Base-by-base conservation (phyloP, 2,888 invertebrate genomes). In the Luperina testacea region DNA sequence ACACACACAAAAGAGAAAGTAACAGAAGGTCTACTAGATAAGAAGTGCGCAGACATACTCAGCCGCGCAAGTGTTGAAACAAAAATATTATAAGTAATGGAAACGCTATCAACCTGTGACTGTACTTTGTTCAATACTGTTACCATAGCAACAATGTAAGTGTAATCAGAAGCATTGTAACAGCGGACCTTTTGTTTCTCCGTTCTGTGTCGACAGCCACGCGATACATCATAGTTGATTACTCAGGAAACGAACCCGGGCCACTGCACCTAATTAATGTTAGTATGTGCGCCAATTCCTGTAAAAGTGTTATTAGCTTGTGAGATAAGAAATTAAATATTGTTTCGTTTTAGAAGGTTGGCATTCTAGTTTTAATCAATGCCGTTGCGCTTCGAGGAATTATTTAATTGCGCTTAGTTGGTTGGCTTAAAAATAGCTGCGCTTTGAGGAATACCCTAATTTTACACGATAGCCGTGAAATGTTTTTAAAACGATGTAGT, bases 141-240 rank as follows among this genome's bases (percentile, higher is more conserved):
- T 38, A 17, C 45, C 38, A 4, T 32, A 24, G 15, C 17, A 17
- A n/a, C n/a, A 2, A 32, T 32, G 72, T 45, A 11, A 24, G 3
- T 17, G n/a, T 6, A n/a, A 48, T 51, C 9, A 17, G 9, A 20
- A 64, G 1, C 5, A 48, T 24, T 24, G 20, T 4, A 57, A 11
- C 15, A 13, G 17, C 38, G 17, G 24, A 17, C 13, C 78, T 86
- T 70, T 38, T 70, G 78, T 4, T 11, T 17, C 13, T 0, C 53
- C 51, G n/a, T 11, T 13, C 7, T 45, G 38, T 73, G 27, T 17
- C 57, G n/a, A 9, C 45, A 75, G 72, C 48, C 72, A 63, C 63
- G 75, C 72, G 86, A 86, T 86, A 72, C 75, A 86, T 82, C 84
- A 86, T 65, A 75, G 82, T 86, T 86, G 73, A 84, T 84, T 84